phyloP scores from a whole-genome alignment of 1,140 invertebrate species.

The Aradophagus sp. region DNA sequence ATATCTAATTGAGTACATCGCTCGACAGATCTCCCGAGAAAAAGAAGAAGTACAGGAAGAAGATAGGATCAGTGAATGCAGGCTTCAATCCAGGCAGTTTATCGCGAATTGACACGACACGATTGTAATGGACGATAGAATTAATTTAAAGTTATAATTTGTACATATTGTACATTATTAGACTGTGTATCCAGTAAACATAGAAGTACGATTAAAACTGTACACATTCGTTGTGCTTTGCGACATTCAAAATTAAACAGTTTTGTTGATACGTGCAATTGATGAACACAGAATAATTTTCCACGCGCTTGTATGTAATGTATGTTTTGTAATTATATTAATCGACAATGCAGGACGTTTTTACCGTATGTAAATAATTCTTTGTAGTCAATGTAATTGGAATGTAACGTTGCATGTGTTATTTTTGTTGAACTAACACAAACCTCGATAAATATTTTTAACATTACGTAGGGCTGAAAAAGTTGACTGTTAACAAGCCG shows the following conservation, averaged over 20 bases:
- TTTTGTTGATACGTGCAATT: not conserved
- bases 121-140: conserved; percentile 71
- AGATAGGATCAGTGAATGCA: conserved; percentile 66
- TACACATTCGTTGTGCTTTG: conserved; percentile 1
- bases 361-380: no score
- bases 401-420: no score
- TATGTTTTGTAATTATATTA: not conserved
- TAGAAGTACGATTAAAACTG: not conserved
- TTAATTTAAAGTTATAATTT: conserved; percentile 82
- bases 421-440: no score
- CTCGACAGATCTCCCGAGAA: conserved; percentile 52
- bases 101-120: conserved; percentile 69
- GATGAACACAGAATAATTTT: conserved; percentile 9
- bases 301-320: conserved; percentile 5
- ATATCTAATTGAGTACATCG: not conserved
- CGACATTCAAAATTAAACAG: not conserved
- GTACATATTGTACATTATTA: conserved; percentile 52
- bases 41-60: conserved; percentile 67
- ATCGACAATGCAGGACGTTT: no score
- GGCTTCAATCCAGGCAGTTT: conserved; percentile 69
- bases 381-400: no score
- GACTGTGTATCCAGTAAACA: conserved; percentile 19
- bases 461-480: no score
- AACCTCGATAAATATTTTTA: no score
- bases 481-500: no score